Percentiles rank a stretch among this genome's conserved stretches.
Evolutionary conservation across 1,140 invertebrate genomes (phyloP).

Genomic region (Melipona quadrifasciata): DNA sequence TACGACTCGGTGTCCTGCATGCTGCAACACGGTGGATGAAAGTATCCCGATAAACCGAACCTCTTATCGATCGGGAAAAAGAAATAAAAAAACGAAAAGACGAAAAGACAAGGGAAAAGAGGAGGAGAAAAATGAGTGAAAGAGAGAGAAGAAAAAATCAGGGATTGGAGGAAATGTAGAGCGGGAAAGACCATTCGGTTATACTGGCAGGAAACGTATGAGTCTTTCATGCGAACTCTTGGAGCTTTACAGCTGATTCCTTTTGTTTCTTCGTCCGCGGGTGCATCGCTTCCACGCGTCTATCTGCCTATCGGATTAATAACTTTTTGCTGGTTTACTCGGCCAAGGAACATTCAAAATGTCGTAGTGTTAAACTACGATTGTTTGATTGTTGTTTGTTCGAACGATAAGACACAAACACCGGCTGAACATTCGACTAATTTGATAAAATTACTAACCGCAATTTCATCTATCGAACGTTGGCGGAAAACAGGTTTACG

Average conservation of each 20-base stretch:
- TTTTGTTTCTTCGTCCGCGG: conserved; percentile 27
- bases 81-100: too few relatives aligned
- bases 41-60: conserved; percentile 56
- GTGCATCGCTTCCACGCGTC: too few relatives aligned
- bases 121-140: background rate
- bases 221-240: conserved; percentile 59
- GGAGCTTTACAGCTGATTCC: conserved; percentile 47
- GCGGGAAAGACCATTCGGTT: conserved; percentile 37
- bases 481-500: too few relatives aligned
- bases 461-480: too few relatives aligned
- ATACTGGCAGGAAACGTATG: conserved; percentile 59
- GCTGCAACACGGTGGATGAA: conserved; percentile 48
- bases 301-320: conserved; percentile 58
- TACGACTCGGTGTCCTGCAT: conserved; percentile 44
- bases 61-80: conserved; percentile 51
- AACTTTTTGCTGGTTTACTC: conserved; percentile 58
- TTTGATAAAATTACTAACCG: too few relatives aligned
- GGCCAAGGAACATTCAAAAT: conserved; percentile 42
- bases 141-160: background rate
- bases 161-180: background rate
- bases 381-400: background rate
- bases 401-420: background rate
- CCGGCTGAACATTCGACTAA: background rate
- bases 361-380: background rate
- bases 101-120: conserved; percentile 17